A percentile compares a stretch with the other conserved stretches of the same genome.
Conservation (phyloP, 2,797 vertebrate species). For the Eutrigla gurnardus region DNA sequence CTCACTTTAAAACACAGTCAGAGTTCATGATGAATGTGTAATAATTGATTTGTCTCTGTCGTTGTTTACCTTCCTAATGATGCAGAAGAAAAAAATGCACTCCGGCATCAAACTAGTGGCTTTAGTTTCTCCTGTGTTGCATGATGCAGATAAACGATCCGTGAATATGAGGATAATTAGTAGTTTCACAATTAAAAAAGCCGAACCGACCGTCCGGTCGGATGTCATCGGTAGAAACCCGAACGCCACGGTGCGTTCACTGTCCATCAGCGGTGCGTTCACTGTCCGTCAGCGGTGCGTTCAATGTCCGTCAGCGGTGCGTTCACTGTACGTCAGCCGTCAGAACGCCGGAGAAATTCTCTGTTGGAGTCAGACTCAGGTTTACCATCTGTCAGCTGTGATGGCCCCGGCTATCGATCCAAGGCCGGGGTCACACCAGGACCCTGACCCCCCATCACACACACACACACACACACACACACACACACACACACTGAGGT, state of each 20-base stretch:
- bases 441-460: conserved; percentile 52
- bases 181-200: neutral
- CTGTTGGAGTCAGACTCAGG: conserved; percentile 57
- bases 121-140: too few species aligned
- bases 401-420: conserved; percentile 55
- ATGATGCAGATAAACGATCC: too few species aligned
- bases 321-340: conserved; percentile 52
- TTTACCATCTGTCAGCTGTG: conserved; percentile 74
- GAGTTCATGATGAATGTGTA: too few species aligned
- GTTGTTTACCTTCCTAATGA: too few species aligned
- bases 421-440: conserved; percentile 52
- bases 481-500: conserved; percentile 9
- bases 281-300: too few species aligned
- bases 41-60: too few species aligned
- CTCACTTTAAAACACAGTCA: too few species aligned
- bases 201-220: neutral
- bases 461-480: conserved; percentile 29
- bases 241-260: neutral
- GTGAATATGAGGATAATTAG: neutral
- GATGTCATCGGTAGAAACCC: neutral
- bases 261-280: conserved; percentile 48
- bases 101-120: too few species aligned
- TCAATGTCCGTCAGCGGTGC: neutral
- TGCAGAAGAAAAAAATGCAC: too few species aligned
- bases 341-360: conserved; percentile 59